These are phyloP conservation scores for Myopa testacea DNA, from an alignment of 2,888 invertebrate species.

Conservation along the genomic window DNA sequence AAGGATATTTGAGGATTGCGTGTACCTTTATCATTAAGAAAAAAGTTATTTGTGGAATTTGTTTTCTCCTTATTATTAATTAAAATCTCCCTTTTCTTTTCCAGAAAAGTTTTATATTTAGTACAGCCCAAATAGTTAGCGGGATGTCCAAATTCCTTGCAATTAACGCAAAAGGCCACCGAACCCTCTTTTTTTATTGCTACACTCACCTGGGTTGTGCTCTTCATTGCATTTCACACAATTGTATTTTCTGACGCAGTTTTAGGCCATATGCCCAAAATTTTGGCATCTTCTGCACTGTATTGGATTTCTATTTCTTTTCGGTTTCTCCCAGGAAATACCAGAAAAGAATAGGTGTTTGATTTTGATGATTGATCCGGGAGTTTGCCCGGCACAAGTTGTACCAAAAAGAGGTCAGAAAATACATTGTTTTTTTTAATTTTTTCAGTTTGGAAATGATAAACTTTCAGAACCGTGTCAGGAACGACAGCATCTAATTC, in stretches of 20 bases:
- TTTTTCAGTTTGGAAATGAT: too few species aligned
- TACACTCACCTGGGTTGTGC: neutral
- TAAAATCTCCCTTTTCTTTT: neutral
- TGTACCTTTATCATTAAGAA: neutral
- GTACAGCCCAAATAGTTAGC: neutral
- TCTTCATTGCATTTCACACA: neutral
- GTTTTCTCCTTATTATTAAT: neutral
- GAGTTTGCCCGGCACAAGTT: too few species aligned
- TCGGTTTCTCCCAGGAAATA: too few species aligned
- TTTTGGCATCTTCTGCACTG: too few species aligned
- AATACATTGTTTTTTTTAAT: too few species aligned
- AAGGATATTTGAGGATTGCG: neutral
- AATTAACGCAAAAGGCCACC: neutral
- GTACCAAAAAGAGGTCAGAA: too few species aligned
- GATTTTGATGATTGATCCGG: too few species aligned
- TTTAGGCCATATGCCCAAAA: neutral
- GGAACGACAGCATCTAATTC: too few species aligned
- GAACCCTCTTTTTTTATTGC: neutral
- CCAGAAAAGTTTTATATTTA: neutral
- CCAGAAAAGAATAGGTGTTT: too few species aligned
- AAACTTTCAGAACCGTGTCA: too few species aligned
- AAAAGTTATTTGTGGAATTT: neutral
- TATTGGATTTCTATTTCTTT: too few species aligned
- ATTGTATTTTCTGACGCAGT: neutral
- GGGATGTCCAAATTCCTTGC: conserved; percentile 1